Evolutionary conservation across 2,113 vertebrate genomes (phyloP).

Genomic region (Petrocephalus microphthalmus): DNA sequence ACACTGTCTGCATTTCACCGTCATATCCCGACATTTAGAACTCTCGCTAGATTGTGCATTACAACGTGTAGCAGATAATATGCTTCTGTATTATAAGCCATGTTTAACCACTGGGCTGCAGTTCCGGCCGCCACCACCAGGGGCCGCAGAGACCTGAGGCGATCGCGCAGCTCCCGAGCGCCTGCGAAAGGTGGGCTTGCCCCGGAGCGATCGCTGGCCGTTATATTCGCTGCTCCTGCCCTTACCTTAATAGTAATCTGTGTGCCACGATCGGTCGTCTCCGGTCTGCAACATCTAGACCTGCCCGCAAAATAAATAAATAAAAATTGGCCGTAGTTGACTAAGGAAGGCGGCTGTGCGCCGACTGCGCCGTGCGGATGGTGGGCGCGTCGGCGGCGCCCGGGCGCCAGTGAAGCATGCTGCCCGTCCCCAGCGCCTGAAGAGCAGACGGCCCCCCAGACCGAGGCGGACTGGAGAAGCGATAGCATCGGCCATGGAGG

Average conservation of each 20-base stretch:
- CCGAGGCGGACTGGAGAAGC: conserved; percentile 8
- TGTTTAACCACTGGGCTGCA: background rate
- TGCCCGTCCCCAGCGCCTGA: background rate
- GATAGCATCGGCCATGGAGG: conserved; percentile 54
- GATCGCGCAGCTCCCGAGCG: background rate
- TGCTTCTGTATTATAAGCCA: background rate
- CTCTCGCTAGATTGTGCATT: background rate
- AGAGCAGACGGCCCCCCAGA: background rate
- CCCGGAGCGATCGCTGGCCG: background rate
- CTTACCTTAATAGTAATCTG: background rate
- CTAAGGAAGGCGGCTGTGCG: background rate
- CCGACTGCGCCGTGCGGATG: background rate
- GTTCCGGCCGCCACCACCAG: background rate
- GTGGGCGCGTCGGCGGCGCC: background rate
- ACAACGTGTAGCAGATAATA: background rate
- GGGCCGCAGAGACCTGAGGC: background rate
- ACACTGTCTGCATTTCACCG: background rate
- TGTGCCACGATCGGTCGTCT: background rate
- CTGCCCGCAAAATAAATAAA: background rate
- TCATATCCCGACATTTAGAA: background rate
- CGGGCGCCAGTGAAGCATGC: background rate
- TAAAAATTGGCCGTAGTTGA: background rate
- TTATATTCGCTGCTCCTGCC: background rate
- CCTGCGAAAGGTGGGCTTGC: background rate
- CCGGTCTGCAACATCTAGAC: background rate